A percentile compares a stretch with the other conserved stretches of the same genome.
phyloP scores from a whole-genome alignment of 2,113 vertebrate genomes.

The Saiga tatarica region DNA sequence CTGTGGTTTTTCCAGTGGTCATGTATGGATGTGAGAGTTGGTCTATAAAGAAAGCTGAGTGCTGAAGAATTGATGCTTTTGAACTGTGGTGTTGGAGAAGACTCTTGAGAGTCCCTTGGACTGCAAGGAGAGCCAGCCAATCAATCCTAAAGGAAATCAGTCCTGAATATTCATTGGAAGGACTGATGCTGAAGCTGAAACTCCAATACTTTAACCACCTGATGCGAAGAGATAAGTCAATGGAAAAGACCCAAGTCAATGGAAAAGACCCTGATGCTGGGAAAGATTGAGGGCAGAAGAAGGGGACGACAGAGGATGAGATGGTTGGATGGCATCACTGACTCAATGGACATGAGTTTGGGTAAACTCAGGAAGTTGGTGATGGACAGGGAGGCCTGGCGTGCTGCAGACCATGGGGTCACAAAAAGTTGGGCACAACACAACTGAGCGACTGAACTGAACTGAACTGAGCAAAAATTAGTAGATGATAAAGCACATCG shows the following conservation, averaged over 20 bases:
- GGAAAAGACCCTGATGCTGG: background rate
- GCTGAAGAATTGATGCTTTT: background rate
- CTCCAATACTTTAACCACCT: background rate
- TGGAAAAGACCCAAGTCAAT: background rate
- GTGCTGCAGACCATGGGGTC: background rate
- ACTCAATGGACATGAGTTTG: background rate
- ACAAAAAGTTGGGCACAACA: accelerated
- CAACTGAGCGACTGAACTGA: background rate
- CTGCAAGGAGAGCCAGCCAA: background rate
- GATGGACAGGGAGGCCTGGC: background rate
- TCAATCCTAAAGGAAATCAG: background rate
- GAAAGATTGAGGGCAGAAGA: background rate
- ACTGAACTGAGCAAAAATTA: background rate
- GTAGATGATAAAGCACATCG: background rate
- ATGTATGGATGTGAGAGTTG: background rate
- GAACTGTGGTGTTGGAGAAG: background rate
- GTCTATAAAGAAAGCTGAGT: background rate
- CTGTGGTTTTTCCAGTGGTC: background rate
- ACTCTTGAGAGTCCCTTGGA: background rate
- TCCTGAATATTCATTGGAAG: background rate
- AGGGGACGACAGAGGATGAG: background rate
- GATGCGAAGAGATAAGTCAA: background rate
- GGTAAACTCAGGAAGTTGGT: accelerated
- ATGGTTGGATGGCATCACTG: background rate
- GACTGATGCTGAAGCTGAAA: background rate